Conservation (phyloP, 30 jellyfish, hydroid and myxozoan genomes). For the Aurelia sp. region DNA sequence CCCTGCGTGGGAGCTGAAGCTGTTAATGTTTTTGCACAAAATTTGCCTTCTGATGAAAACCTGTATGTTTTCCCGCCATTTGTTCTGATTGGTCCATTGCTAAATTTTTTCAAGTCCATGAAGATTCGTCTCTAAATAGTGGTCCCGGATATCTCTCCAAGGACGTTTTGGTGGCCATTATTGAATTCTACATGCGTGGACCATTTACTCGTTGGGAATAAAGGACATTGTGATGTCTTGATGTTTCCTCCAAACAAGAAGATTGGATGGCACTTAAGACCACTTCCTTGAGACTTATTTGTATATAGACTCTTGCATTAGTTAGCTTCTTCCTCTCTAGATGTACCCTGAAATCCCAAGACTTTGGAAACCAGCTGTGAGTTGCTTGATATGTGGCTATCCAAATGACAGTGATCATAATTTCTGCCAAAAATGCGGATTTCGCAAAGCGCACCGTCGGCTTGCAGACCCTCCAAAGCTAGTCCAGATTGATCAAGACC, state of each 20-base stretch:
- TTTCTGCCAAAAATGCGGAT: slow-evolving; percentile 19
- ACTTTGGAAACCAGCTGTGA: slow-evolving; percentile 20
- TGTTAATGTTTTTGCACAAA: slow-evolving; percentile 6
- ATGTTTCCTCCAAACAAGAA: too few relatives aligned
- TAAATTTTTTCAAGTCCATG: background rate
- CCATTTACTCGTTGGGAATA: background rate
- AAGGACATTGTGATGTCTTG: background rate
- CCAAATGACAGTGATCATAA: slow-evolving; percentile 2
- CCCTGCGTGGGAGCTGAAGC: too few relatives aligned
- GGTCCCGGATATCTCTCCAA: too few relatives aligned
- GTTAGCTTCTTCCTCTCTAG: background rate
- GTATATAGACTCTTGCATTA: too few relatives aligned
- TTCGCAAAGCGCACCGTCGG: slow-evolving; percentile 7
- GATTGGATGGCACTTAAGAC: too few relatives aligned
- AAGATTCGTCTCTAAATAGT: too few relatives aligned
- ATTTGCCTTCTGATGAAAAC: background rate
- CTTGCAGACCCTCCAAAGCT: slow-evolving; percentile 11
- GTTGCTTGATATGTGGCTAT: background rate
- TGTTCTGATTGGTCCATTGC: slow-evolving; percentile 18
- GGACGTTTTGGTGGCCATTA: too few relatives aligned
- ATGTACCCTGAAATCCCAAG: slow-evolving; percentile 9
- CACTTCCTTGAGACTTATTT: too few relatives aligned
- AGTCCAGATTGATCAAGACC: slow-evolving; percentile 13
- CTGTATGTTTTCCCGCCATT: slow-evolving; percentile 19
- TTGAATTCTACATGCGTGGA: too few relatives aligned